phyloP scores from a whole-genome alignment of 2,113 vertebrate species.

The Poeciliopsis turrubarensis region DNA sequence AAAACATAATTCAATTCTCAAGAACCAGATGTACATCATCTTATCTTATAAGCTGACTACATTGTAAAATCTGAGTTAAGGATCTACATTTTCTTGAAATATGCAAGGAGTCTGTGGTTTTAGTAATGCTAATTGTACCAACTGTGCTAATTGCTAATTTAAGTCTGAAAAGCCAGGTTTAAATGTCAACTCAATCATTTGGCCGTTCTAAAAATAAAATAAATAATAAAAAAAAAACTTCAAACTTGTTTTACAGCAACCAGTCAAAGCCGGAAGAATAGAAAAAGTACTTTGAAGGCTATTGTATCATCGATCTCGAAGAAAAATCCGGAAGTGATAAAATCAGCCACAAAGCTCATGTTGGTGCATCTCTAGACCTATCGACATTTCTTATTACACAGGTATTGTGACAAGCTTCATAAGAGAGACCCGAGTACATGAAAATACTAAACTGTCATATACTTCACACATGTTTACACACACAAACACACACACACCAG shows the following conservation, averaged over 20 bases:
- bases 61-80: not conserved
- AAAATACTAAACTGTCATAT: not conserved
- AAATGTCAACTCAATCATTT: not conserved
- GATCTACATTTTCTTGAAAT: not conserved
- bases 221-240: not conserved
- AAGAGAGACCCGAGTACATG: slow-evolving; percentile 9
- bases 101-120: not conserved
- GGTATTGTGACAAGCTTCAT: slow-evolving; percentile 46
- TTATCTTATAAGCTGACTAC: no score
- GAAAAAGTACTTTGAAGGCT: not conserved
- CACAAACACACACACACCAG: slow-evolving; percentile 47
- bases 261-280: not conserved
- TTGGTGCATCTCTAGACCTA: not conserved
- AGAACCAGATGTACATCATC: not conserved
- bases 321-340: not conserved
- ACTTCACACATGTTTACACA: not conserved
- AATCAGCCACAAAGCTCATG: not conserved
- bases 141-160: not conserved
- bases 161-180: not conserved
- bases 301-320: not conserved
- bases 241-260: not conserved
- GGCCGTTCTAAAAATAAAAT: not conserved
- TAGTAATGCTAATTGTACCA: not conserved
- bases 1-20: not conserved
- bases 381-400: slow-evolving; percentile 26